Evolutionary conservation across 2,888 invertebrate genomes (phyloP).

Genomic region (Cryptocephalus moraei): DNA sequence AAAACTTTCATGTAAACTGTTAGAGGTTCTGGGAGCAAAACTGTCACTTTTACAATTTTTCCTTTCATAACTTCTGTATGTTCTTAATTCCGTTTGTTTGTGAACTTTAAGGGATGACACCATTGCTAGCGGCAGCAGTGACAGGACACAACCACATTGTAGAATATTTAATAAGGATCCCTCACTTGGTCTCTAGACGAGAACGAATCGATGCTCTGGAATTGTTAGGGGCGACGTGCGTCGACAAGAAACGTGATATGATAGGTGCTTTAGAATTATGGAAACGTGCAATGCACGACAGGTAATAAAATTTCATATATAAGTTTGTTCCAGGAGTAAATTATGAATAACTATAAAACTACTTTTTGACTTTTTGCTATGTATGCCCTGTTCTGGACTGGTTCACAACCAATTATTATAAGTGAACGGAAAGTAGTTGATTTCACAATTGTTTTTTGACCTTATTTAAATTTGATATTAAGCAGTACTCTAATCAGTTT

Average conservation of each 20-base stretch:
- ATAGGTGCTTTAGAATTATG: constrained; percentile 79
- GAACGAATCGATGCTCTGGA: constrained; percentile 86
- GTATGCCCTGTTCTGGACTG: too few species aligned
- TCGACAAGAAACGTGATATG: constrained; percentile 95
- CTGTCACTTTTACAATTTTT: background rate
- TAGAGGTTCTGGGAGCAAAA: background rate
- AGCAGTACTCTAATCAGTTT: too few species aligned
- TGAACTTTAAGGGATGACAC: constrained; percentile 70
- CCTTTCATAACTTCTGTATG: background rate
- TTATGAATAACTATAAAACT: too few species aligned
- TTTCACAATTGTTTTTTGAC: too few species aligned
- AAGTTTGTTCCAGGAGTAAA: background rate
- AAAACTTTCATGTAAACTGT: too few species aligned
- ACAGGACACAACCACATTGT: constrained; percentile 90
- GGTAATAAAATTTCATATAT: constrained; percentile 40
- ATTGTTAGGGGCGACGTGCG: constrained; percentile 86
- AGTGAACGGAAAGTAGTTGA: too few species aligned
- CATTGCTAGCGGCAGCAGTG: constrained; percentile 84
- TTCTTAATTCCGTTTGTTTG: constrained; percentile 2
- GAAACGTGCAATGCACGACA: constrained; percentile 84
- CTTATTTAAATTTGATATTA: too few species aligned
- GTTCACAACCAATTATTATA: too few species aligned
- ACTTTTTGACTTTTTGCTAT: too few species aligned
- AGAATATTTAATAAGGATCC: constrained; percentile 74
- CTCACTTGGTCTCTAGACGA: constrained; percentile 59